Evolutionary conservation across 2,113 vertebrate genomes (phyloP), one percentile per base, ranked within the genome.

Genomic region (Callospermophilus lateralis): DNA sequence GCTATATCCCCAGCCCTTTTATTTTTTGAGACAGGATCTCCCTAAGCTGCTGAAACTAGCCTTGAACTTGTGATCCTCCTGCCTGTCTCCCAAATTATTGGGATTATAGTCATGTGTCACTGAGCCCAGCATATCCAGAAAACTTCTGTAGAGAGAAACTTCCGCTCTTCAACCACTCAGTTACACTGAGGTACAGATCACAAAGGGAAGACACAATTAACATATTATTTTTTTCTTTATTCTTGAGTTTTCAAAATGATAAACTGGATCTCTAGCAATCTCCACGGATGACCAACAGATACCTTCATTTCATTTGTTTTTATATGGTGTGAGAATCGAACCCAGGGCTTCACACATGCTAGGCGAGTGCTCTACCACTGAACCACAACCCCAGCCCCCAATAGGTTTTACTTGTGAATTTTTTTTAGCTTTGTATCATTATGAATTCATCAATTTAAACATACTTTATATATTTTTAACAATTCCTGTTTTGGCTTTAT

Each of bases 211-310:
- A 76, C 30, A 85, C n/a, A 77, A 80, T 74, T 68, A 86, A 76
- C 6, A 32, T 74, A 72, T 65, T 45, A 45, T 84, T 20, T 67
- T 95, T 87, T 84, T 48, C 22, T 89, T 92, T 92, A 85, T 85
- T 86, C 79, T 76, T 61, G 72, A 89, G 15, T 96, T 96, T 94
- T 97, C 74, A 96, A 81, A 89, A 76, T 68, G 70, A 93, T 63
- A n/a, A 86, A 61, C 24, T 85, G 13, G 37, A 86, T 83, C 58
- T 78, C n/a, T 76, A 85, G 19, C 51, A 84, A 84, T 90, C 86
- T 87, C 77, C 93, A 96, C 37, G 93, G 28, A 93, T 83, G 4
- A 93, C 45, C 45, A 45, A 45, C 45, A 45, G 45, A 45, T 9
- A 45, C 45, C 45, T 45, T 45, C 45, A 45, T 45, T 45, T 45